Conservation (phyloP, 2,888 invertebrate genomes). For the Hanleya hanleyi region DNA sequence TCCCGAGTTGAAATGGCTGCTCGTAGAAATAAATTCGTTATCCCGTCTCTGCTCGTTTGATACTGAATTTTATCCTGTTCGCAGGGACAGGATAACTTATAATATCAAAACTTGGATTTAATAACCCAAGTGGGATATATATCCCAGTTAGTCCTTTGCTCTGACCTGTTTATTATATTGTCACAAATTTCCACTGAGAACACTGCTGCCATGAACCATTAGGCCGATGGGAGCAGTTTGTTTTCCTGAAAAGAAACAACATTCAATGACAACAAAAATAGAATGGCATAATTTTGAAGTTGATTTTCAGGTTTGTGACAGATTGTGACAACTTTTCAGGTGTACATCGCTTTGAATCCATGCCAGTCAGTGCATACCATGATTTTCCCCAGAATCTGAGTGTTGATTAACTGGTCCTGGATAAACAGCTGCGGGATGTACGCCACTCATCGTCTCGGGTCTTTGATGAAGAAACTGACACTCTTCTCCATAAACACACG, state of each 20-base stretch:
- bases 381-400: slow-evolving; percentile 34
- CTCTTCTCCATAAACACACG: slow-evolving; percentile 60
- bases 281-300: not conserved
- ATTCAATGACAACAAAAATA: too few relatives aligned
- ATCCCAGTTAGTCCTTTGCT: too few relatives aligned
- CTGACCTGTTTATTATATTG: too few relatives aligned
- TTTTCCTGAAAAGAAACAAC: too few relatives aligned
- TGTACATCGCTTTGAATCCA: not conserved
- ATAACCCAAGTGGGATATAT: too few relatives aligned
- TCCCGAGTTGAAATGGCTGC: too few relatives aligned
- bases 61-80: too few relatives aligned
- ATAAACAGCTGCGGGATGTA: slow-evolving; percentile 1
- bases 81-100: too few relatives aligned
- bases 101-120: too few relatives aligned
- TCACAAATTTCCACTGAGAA: not conserved
- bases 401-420: not conserved
- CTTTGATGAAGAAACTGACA: slow-evolving; percentile 64
- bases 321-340: not conserved
- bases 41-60: too few relatives aligned
- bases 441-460: slow-evolving; percentile 39
- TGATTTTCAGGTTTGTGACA: not conserved
- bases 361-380: slow-evolving; percentile 40
- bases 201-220: not conserved
- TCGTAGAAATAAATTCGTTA: too few relatives aligned
- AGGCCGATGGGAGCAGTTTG: too few relatives aligned